phyloP scores from a whole-genome alignment of 2,113 vertebrate species.

The Tinamus guttatus region DNA sequence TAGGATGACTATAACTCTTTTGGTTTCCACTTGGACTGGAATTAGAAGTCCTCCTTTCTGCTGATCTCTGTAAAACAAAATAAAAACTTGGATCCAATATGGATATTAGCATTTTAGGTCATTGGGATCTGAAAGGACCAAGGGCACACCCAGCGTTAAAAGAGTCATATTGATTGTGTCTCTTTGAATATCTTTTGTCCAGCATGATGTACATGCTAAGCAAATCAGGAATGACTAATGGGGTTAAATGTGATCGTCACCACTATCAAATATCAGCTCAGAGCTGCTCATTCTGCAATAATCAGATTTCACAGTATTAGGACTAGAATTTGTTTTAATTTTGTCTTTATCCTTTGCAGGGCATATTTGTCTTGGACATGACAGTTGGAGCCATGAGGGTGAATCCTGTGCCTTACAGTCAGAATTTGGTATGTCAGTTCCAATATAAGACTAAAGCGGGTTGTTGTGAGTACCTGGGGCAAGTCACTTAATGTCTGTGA shows the following conservation, averaged over 20 bases:
- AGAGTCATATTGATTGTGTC: not conserved
- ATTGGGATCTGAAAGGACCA: not conserved
- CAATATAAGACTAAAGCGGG: not conserved
- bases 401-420: not conserved
- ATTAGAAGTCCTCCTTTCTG: not conserved
- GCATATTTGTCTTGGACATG: not conserved
- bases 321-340: conserved; percentile 32
- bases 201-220: conserved; percentile 31
- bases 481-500: not conserved
- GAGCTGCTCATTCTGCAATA: conserved; percentile 12
- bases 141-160: not conserved
- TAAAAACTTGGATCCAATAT: not conserved
- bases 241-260: conserved; percentile 37
- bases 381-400: not conserved
- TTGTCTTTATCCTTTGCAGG: not conserved
- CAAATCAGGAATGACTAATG: conserved; percentile 27
- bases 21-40: not conserved
- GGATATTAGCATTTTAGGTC: conserved; percentile 2
- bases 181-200: conserved; percentile 23
- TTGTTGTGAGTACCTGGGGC: not conserved
- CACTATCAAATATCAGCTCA: not conserved
- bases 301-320: conserved; percentile 14
- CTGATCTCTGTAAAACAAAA: not conserved
- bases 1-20: not conserved
- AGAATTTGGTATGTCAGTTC: not conserved